These are phyloP conservation scores for Megaptera novaeangliae DNA, from an alignment of 2,113 vertebrate genomes.

Conservation along the genomic window DNA sequence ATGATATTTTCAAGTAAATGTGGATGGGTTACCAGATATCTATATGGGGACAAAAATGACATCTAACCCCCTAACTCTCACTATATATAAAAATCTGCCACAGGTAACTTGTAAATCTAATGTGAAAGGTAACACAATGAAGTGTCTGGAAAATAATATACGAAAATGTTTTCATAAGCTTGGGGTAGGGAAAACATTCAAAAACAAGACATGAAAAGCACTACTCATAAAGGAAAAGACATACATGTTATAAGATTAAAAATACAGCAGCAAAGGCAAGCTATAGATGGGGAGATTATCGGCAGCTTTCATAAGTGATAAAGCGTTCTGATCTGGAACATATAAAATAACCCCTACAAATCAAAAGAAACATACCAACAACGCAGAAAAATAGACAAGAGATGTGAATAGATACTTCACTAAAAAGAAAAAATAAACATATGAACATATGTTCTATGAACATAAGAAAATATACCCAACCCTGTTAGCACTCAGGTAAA, in stretches of 20 bases:
- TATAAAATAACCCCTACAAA: slow-evolving; percentile 9
- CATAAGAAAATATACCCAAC: neutral
- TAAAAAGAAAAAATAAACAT: neutral
- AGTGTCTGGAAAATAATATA: neutral
- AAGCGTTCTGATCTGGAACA: neutral
- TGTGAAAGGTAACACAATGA: neutral
- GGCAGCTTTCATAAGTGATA: neutral
- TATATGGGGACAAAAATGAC: neutral
- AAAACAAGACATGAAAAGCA: neutral
- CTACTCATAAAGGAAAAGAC: neutral
- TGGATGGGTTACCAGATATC: neutral
- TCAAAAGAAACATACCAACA: neutral
- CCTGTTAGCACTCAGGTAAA: neutral
- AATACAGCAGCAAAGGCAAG: slow-evolving; percentile 11
- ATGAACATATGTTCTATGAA: neutral
- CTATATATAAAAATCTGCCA: neutral
- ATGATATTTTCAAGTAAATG: slow-evolving; percentile 30
- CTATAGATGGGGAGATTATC: neutral
- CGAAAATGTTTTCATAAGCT: slow-evolving; percentile 19
- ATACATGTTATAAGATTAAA: neutral
- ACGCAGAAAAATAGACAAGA: neutral
- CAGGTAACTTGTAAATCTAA: neutral
- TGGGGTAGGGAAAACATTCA: neutral
- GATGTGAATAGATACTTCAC: neutral
- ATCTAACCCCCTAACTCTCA: neutral